A percentile compares a stretch with the other conserved stretches of the same genome.
These are phyloP conservation scores for Aphidius colemani DNA, from an alignment of 2,888 invertebrate genomes.

Conservation along the genomic window DNA sequence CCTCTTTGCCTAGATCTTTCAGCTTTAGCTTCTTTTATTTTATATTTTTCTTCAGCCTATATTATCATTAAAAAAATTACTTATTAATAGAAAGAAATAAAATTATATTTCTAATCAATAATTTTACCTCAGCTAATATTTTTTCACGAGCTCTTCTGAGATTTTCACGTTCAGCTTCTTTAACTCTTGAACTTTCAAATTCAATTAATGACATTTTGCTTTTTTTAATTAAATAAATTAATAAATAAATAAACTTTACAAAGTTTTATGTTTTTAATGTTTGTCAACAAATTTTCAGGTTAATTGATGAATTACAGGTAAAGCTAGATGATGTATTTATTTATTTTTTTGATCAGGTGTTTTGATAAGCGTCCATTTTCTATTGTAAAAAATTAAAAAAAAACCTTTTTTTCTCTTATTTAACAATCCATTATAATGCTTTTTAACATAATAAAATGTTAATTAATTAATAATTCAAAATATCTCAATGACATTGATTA, in stretches of 20 bases:
- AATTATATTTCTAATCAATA: neutral
- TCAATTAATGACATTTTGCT: conserved; percentile 42
- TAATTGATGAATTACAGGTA: too few relatives aligned
- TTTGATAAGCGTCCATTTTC: too few relatives aligned
- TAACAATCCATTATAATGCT: neutral
- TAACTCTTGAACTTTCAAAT: conserved; percentile 45
- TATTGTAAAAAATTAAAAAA: too few relatives aligned
- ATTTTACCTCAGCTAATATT: conserved; percentile 41
- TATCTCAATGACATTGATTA: too few relatives aligned
- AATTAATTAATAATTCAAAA: too few relatives aligned
- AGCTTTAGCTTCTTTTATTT: conserved; percentile 33
- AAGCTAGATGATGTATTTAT: too few relatives aligned
- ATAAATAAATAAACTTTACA: neutral
- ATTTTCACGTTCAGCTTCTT: conserved; percentile 42
- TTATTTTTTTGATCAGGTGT: too few relatives aligned
- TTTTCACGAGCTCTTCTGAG: conserved; percentile 41
- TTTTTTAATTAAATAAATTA: neutral
- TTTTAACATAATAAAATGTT: too few relatives aligned
- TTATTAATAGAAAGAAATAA: neutral
- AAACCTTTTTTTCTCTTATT: too few relatives aligned
- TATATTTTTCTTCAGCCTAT: conserved; percentile 42
- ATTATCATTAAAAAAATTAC: neutral
- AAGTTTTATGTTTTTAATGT: too few relatives aligned
- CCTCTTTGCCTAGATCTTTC: conserved; percentile 43
- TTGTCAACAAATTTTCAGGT: too few relatives aligned